Evolutionary conservation across 2,888 invertebrate species (phyloP).

Genomic region (Pandemis cinnamomeana): DNA sequence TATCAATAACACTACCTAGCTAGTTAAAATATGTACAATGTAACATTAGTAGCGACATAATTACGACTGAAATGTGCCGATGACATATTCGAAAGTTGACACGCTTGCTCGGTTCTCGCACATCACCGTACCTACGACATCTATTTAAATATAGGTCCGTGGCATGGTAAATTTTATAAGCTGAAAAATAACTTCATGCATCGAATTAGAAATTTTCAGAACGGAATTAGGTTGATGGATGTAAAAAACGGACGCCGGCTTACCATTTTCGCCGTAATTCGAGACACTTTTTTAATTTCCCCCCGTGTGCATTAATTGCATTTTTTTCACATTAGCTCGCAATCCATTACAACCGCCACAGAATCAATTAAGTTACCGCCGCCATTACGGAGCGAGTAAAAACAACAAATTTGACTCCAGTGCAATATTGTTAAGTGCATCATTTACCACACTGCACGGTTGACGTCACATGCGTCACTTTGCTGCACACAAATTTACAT

Average conservation of each 20-base stretch:
- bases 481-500: conserved; percentile 23
- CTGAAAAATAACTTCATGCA: background rate
- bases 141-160: too few species aligned
- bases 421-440: conserved; percentile 72
- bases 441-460: conserved; percentile 56
- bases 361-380: conserved; percentile 48
- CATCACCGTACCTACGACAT: too few species aligned
- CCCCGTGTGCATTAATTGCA: conserved; percentile 46
- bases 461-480: conserved; percentile 50
- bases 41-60: too few species aligned
- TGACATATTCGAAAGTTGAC: too few species aligned
- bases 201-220: background rate
- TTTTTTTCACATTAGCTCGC: conserved; percentile 57
- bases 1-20: background rate
- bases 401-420: conserved; percentile 63
- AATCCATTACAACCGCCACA: conserved; percentile 46
- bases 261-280: conserved; percentile 20
- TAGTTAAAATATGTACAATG: too few species aligned
- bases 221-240: conserved; percentile 28
- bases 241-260: background rate
- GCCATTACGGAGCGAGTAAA: conserved; percentile 45
- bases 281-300: conserved; percentile 36
- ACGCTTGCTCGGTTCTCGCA: too few species aligned
- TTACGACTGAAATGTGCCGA: too few species aligned
- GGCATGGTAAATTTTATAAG: background rate